Conservation (phyloP, 2,888 invertebrate species). For the Pseudoips prasinana region DNA sequence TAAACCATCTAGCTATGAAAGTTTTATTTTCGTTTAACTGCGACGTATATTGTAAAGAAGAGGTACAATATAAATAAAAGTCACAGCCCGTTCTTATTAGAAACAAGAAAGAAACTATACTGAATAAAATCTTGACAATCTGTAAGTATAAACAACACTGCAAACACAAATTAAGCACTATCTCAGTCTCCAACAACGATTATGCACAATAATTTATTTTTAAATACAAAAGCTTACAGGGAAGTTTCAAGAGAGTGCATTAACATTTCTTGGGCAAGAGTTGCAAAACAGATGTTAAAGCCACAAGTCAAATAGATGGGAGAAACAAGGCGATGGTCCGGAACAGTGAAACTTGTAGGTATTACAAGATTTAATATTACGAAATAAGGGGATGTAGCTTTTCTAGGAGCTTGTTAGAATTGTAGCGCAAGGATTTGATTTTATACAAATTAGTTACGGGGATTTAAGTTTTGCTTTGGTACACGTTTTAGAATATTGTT, state of each 20-base stretch:
- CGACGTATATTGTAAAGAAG: no score
- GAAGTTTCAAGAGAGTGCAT: conserved; percentile 40
- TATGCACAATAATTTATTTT: conserved; percentile 42
- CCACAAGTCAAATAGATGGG: conserved; percentile 50
- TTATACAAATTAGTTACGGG: no score
- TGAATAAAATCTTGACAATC: conserved; percentile 2
- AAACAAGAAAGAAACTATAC: conserved; percentile 12
- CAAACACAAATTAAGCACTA: conserved; percentile 32
- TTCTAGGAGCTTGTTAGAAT: background rate
- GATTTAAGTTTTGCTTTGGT: no score
- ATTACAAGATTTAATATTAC: conserved; percentile 38
- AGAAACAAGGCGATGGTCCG: conserved; percentile 38
- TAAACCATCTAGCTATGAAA: no score
- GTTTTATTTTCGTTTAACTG: no score
- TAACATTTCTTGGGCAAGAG: conserved; percentile 43
- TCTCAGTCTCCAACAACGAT: conserved; percentile 27
- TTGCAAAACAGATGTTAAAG: conserved; percentile 41
- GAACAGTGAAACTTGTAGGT: conserved; percentile 27
- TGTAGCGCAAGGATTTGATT: no score
- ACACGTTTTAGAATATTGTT: no score
- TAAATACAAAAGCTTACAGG: conserved; percentile 24
- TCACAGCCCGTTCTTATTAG: background rate
- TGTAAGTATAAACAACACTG: conserved; percentile 21
- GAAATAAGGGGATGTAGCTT: conserved; percentile 1
- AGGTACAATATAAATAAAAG: no score